phyloP scores from a whole-genome alignment of 2,888 invertebrate genomes.

The Neoscelio sp. region DNA sequence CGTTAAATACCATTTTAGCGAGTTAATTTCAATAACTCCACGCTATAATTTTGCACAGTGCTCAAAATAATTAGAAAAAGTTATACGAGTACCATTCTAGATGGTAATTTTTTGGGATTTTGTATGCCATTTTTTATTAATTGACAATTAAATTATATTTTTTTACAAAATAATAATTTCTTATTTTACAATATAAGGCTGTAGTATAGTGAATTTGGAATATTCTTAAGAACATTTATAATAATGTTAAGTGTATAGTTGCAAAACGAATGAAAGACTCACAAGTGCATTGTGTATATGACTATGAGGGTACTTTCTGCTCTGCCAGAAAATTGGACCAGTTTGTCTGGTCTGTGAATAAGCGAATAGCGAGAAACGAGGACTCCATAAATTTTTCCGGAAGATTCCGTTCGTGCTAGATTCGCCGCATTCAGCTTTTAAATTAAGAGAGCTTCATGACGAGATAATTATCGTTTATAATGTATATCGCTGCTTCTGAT shows the following conservation, averaged over 20 bases:
- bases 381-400: conserved; percentile 69
- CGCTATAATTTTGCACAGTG: not conserved
- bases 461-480: conserved; percentile 65
- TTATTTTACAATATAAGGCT: too few relatives aligned
- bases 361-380: conserved; percentile 67
- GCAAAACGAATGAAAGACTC: conserved; percentile 58
- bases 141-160: too few relatives aligned
- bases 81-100: too few relatives aligned
- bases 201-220: too few relatives aligned
- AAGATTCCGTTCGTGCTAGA: conserved; percentile 67
- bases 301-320: conserved; percentile 60
- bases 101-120: too few relatives aligned
- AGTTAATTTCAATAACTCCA: conserved; percentile 30
- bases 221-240: conserved; percentile 43
- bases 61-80: too few relatives aligned
- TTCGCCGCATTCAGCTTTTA: conserved; percentile 66
- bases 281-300: conserved; percentile 56
- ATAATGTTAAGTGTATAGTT: conserved; percentile 49
- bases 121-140: too few relatives aligned
- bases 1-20: conserved; percentile 23
- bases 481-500: conserved; percentile 52
- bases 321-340: conserved; percentile 68
- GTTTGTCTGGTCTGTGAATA: conserved; percentile 68
- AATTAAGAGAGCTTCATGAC: conserved; percentile 65
- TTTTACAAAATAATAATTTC: too few relatives aligned